Evolutionary conservation across 2,888 invertebrate genomes (phyloP).

Genomic region (Pollenia angustigena): DNA sequence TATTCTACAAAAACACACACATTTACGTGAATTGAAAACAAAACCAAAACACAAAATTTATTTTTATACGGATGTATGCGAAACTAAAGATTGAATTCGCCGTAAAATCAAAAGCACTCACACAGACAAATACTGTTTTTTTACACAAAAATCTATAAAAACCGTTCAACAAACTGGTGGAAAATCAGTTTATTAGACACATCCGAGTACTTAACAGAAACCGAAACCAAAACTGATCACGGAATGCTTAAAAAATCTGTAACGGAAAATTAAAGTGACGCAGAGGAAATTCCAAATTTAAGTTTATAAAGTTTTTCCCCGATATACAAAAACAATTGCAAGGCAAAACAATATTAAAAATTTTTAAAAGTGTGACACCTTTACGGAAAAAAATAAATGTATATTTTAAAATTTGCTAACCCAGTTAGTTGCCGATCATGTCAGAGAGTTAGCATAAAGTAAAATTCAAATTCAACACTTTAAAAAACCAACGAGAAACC

Average conservation of each 20-base stretch:
- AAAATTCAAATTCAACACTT: conserved; percentile 10
- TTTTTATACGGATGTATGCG: not conserved
- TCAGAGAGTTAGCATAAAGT: conserved; percentile 70
- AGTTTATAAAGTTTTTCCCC: not conserved
- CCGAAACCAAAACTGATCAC: not conserved
- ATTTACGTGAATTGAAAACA: conserved; percentile 9
- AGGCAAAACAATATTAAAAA: not conserved
- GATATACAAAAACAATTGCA: not conserved
- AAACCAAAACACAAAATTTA: not conserved
- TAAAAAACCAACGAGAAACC: not conserved
- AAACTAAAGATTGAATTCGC: conserved; percentile 49
- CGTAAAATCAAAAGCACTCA: conserved; percentile 24
- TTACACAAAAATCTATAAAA: conserved; percentile 67
- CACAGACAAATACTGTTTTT: conserved; percentile 30
- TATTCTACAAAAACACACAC: not conserved
- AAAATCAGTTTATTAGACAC: conserved; percentile 62
- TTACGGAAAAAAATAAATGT: conserved; percentile 55
- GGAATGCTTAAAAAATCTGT: not conserved
- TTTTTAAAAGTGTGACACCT: not conserved
- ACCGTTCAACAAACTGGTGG: conserved; percentile 40
- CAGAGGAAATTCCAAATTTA: not conserved
- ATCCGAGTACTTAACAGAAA: not conserved
- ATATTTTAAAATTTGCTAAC: conserved; percentile 62
- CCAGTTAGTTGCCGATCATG: conserved; percentile 57
- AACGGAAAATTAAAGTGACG: not conserved